Conservation (phyloP, 2,797 vertebrate species). For the Lithobates sylvaticus region DNA sequence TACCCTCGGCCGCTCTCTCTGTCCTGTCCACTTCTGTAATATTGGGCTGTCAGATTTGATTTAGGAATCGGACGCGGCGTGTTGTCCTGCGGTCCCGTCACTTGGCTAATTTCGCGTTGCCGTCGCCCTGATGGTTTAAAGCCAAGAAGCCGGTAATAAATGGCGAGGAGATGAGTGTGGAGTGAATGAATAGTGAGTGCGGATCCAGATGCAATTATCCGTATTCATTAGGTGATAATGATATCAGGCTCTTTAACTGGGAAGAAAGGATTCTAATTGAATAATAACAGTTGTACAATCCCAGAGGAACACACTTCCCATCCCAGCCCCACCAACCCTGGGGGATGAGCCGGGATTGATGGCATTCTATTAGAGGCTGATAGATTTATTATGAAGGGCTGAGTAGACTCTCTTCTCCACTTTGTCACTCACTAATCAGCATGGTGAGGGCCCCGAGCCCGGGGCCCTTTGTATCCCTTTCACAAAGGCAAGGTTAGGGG, state of each 20-base stretch:
- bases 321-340: conserved; percentile 83
- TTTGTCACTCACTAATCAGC: conserved; percentile 99
- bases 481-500: conserved; percentile 99
- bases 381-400: conserved; percentile 99
- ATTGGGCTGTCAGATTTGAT: conserved; percentile 49
- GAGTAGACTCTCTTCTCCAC: conserved; percentile 97
- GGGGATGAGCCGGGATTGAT: conserved; percentile 96
- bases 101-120: conserved; percentile 91
- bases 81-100: conserved; percentile 87
- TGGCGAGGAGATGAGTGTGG: conserved; percentile 88
- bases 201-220: conserved; percentile 99
- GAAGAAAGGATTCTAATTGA: conserved; percentile 99
- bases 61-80: conserved; percentile 72
- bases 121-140: conserved; percentile 89
- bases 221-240: conserved; percentile 99
- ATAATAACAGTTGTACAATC: conserved; percentile 99
- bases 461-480: conserved; percentile 88
- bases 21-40: conserved; percentile 1
- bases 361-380: conserved; percentile 99
- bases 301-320: conserved; percentile 92
- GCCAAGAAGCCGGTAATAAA: conserved; percentile 90
- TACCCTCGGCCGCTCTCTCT: not conserved
- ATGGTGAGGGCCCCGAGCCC: conserved; percentile 87
- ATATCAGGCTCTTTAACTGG: conserved; percentile 99
- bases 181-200: conserved; percentile 95